These are phyloP conservation scores for Cyprinodon variegatus DNA, from an alignment of 2,113 vertebrate genomes.

Conservation along the genomic window DNA sequence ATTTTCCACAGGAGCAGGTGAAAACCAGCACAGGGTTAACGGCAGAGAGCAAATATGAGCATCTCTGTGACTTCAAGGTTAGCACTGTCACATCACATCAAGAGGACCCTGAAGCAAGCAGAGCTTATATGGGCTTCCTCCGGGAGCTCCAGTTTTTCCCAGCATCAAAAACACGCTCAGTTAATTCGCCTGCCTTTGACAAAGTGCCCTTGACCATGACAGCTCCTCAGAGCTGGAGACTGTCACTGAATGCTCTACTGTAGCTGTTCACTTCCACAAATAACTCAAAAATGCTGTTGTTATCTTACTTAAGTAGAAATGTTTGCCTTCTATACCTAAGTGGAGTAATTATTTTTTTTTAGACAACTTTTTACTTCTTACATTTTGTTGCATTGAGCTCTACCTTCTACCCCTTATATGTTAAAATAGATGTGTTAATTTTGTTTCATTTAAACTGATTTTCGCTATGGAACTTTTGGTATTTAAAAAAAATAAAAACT, in stretches of 20 bases:
- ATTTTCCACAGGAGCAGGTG: conserved; percentile 3
- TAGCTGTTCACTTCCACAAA: neutral
- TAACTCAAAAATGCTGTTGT: neutral
- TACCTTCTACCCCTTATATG: too few species aligned
- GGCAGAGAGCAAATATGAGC: conserved; percentile 7
- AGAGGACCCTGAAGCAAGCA: neutral
- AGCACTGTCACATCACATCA: conserved; percentile 8
- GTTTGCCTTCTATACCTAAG: too few species aligned
- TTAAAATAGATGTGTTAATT: too few species aligned
- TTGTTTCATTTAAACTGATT: too few species aligned
- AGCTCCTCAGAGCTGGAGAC: neutral
- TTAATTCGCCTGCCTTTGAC: conserved; percentile 6
- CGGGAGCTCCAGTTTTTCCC: conserved; percentile 5
- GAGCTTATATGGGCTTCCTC: conserved; percentile 1
- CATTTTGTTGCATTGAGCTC: too few species aligned
- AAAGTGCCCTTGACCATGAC: conserved; percentile 10
- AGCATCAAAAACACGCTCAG: conserved; percentile 13
- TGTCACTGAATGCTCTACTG: neutral
- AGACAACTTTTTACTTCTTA: too few species aligned
- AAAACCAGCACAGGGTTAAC: neutral
- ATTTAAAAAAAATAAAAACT: too few species aligned
- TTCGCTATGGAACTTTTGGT: too few species aligned
- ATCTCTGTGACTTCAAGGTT: conserved; percentile 14
- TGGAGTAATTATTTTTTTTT: too few species aligned
- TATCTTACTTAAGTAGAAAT: too few species aligned